Conservation (phyloP, 2,113 vertebrate species). For the Boleophthalmus pectinirostris region DNA sequence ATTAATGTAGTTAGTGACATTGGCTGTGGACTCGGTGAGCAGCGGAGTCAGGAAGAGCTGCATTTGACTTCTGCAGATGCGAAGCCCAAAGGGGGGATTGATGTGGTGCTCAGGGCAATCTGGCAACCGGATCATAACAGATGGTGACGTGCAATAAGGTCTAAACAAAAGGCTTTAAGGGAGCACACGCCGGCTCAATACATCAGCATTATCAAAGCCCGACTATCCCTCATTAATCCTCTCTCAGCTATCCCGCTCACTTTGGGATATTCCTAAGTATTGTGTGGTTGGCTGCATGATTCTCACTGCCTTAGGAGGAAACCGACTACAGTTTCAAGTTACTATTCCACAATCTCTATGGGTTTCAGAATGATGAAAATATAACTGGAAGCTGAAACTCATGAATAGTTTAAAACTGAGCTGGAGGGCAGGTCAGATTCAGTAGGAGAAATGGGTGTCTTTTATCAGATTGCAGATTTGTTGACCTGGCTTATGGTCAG, state of each 20-base stretch:
- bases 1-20: conserved; percentile 4
- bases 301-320: conserved; percentile 21
- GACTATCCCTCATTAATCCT: conserved; percentile 49
- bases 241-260: conserved; percentile 10
- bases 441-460: too few species aligned
- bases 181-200: conserved; percentile 41
- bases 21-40: conserved; percentile 18
- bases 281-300: conserved; percentile 11
- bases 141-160: conserved; percentile 53
- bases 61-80: conserved; percentile 49
- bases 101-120: conserved; percentile 46
- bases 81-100: conserved; percentile 45
- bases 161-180: conserved; percentile 63
- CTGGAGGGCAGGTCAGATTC: too few species aligned
- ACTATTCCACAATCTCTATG: too few species aligned
- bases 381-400: too few species aligned
- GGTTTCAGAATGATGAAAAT: too few species aligned
- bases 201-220: conserved; percentile 53
- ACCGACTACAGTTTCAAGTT: conserved; percentile 12
- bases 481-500: too few species aligned
- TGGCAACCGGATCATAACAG: conserved; percentile 63
- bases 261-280: conserved; percentile 27
- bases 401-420: too few species aligned
- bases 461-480: too few species aligned
- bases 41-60: conserved; percentile 25